Conservation (phyloP, 2,888 invertebrate genomes). For the Diarsia mendica region DNA sequence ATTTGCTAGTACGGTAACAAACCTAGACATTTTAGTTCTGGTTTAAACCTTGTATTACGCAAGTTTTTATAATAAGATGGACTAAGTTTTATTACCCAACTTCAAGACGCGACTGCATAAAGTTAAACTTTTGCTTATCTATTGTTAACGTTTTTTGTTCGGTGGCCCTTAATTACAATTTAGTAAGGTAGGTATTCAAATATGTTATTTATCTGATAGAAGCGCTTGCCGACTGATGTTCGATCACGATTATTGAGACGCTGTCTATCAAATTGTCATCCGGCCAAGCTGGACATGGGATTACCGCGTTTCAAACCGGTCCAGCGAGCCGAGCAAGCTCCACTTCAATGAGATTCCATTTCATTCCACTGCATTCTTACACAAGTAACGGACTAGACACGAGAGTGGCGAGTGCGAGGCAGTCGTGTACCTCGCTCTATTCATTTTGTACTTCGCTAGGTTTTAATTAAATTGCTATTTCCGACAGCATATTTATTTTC, state of each 20-base stretch:
- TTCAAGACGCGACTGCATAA: conserved; percentile 1
- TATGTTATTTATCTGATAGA: conserved; percentile 60
- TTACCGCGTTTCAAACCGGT: conserved; percentile 85
- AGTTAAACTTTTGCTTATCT: conserved; percentile 3
- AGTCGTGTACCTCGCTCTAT: conserved; percentile 63
- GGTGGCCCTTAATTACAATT: conserved; percentile 56
- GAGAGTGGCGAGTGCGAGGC: conserved; percentile 71
- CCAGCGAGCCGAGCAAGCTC: conserved; percentile 79
- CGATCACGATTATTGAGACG: conserved; percentile 77
- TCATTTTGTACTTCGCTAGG: conserved; percentile 41
- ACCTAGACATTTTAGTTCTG: too few species aligned
- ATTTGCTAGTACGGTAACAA: too few species aligned
- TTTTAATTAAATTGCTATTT: conserved; percentile 64
- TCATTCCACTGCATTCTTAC: conserved; percentile 89
- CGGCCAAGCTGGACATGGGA: conserved; percentile 78
- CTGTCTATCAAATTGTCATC: conserved; percentile 87
- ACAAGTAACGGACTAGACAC: conserved; percentile 86
- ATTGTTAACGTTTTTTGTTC: too few species aligned
- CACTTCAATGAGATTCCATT: conserved; percentile 90
- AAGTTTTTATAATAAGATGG: too few species aligned
- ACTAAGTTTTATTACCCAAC: conserved; percentile 28
- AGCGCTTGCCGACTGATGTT: conserved; percentile 63
- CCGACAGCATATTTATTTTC: conserved; percentile 63
- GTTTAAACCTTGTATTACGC: too few species aligned
- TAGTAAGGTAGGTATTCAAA: conserved; percentile 48